These are phyloP conservation scores for Elachura formosa DNA, from an alignment of 2,113 vertebrate genomes.

Conservation along the genomic window DNA sequence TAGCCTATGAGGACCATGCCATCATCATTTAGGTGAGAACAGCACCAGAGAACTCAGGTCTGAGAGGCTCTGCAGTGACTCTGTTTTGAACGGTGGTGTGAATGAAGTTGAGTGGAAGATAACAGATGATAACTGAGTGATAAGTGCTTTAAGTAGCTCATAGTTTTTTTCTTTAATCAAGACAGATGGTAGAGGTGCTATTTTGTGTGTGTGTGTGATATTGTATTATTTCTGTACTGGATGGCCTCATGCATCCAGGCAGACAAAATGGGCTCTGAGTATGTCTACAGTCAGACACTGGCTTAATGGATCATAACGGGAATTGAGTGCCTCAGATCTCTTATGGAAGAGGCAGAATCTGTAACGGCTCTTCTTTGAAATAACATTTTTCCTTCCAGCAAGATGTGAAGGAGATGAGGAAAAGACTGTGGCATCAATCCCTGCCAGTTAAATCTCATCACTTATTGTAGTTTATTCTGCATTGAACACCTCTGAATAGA, in stretches of 20 bases:
- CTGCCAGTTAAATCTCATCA: not conserved
- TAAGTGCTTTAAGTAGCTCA: not conserved
- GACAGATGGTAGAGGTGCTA: not conserved
- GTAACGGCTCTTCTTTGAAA: not conserved
- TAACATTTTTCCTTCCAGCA: not conserved
- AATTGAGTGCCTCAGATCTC: not conserved
- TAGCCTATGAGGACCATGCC: not conserved
- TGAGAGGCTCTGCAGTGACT: not conserved
- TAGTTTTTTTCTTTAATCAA: not conserved
- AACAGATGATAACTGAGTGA: not conserved
- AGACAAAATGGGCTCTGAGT: not conserved
- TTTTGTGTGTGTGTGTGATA: not conserved
- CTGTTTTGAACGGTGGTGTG: not conserved
- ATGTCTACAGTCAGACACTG: not conserved
- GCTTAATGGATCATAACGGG: not conserved
- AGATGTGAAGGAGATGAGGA: not conserved
- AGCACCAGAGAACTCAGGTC: not conserved
- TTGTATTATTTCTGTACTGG: not conserved
- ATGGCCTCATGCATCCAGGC: not conserved
- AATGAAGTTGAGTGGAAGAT: not conserved
- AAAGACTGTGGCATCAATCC: not conserved
- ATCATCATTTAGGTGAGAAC: not conserved
- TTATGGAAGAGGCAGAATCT: not conserved
- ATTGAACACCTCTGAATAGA: not conserved
- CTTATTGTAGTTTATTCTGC: not conserved